phyloP scores from a whole-genome alignment of 2,113 vertebrate species.

The Oreocharis arfaki region DNA sequence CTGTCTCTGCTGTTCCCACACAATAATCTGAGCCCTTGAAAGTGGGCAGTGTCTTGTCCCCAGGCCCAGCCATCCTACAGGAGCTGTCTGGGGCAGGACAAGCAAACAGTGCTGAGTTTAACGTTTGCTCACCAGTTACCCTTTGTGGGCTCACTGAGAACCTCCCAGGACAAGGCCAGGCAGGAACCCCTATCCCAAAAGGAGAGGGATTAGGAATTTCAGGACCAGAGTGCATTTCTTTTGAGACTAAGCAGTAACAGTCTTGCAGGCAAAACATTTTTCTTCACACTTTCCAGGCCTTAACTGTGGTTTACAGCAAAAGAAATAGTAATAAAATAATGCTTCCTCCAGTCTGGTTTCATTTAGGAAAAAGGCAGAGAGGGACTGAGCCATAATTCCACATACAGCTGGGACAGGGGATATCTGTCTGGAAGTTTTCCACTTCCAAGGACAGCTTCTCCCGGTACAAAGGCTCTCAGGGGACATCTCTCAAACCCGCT shows the following conservation, averaged over 20 bases:
- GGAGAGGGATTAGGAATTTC: background rate
- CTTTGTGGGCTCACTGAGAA: background rate
- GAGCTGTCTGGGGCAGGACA: background rate
- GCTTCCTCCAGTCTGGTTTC: background rate
- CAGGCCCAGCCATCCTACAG: background rate
- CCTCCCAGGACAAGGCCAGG: background rate
- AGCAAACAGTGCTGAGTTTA: background rate
- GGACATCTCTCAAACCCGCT: background rate
- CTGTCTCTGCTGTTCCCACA: background rate
- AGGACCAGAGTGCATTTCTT: background rate
- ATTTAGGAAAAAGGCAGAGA: background rate
- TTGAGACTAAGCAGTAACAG: background rate
- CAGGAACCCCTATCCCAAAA: background rate
- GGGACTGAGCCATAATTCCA: background rate
- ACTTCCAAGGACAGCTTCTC: background rate
- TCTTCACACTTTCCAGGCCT: background rate
- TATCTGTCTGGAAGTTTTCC: background rate
- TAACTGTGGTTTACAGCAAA: background rate
- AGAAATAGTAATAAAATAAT: background rate
- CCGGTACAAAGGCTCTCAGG: background rate
- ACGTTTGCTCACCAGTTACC: background rate
- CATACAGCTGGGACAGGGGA: rapidly evolving
- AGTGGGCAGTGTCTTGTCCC: background rate
- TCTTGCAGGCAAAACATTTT: background rate
- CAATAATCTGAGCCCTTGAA: background rate